These are phyloP conservation scores for Palythoa grandis DNA, from an alignment of 92 coral and sea anemone species.

Conservation along the genomic window DNA sequence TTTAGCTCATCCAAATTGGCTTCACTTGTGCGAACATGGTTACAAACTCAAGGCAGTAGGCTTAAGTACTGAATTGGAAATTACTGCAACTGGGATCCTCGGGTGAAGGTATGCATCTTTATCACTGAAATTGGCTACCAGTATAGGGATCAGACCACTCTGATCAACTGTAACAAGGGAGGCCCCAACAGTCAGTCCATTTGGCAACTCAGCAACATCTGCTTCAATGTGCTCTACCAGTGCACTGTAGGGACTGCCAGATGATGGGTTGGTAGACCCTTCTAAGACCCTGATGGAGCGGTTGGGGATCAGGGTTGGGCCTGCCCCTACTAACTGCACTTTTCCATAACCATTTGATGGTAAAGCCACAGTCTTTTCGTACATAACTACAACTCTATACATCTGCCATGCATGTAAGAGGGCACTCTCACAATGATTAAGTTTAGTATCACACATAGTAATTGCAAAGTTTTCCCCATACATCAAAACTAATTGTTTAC, in stretches of 20 bases:
- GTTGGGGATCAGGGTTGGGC: slow-evolving; percentile 65
- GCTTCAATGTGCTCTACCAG: slow-evolving; percentile 62
- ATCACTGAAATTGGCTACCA: slow-evolving; percentile 55
- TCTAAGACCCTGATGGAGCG: slow-evolving; percentile 59
- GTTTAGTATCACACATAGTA: slow-evolving; percentile 7
- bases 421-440: slow-evolving; percentile 12
- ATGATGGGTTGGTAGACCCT: slow-evolving; percentile 52
- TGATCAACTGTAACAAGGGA: slow-evolving; percentile 53
- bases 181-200: slow-evolving; percentile 61
- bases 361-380: slow-evolving; percentile 44
- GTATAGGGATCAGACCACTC: slow-evolving; percentile 54
- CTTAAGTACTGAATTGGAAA: neutral
- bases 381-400: slow-evolving; percentile 33
- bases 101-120: slow-evolving; percentile 50
- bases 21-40: neutral
- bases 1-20: neutral
- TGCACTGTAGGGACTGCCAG: slow-evolving; percentile 51
- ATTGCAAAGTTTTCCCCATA: slow-evolving; percentile 59
- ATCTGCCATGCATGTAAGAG: slow-evolving; percentile 66
- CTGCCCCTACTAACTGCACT: slow-evolving; percentile 57
- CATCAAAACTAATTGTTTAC: slow-evolving; percentile 38
- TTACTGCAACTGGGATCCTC: slow-evolving; percentile 54
- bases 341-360: slow-evolving; percentile 33
- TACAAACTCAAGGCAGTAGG: neutral
- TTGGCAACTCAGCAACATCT: slow-evolving; percentile 54